Conservation (phyloP, 2,888 invertebrate genomes). For the Tetheella fluctuosa region DNA sequence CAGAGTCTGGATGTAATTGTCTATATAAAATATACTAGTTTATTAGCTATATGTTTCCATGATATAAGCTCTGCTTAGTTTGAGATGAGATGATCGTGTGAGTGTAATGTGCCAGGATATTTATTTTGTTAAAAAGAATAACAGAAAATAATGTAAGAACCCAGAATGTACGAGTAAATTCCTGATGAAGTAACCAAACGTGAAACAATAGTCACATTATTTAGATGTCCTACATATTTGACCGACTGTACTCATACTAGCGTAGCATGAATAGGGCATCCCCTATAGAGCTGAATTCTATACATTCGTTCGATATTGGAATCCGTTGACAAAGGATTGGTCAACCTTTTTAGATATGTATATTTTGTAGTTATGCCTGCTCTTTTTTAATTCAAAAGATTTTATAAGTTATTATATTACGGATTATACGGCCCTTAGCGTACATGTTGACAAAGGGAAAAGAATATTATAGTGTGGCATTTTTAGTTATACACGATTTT, state of each 20-base stretch:
- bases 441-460: neutral
- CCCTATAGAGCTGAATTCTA: conserved; percentile 59
- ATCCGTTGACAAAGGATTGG: conserved; percentile 75
- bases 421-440: neutral
- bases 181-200: neutral
- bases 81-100: too few species aligned
- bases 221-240: conserved; percentile 3
- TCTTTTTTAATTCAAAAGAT: conserved; percentile 2
- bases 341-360: conserved; percentile 67
- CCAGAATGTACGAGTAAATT: too few species aligned
- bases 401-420: neutral
- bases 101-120: too few species aligned
- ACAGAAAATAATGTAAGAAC: too few species aligned
- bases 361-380: conserved; percentile 28
- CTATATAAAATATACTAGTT: too few species aligned
- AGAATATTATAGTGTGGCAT: too few species aligned
- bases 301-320: conserved; percentile 73
- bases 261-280: conserved; percentile 60
- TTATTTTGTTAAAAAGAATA: too few species aligned
- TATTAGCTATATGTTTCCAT: too few species aligned
- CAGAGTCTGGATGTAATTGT: too few species aligned
- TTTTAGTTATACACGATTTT: too few species aligned
- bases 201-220: neutral
- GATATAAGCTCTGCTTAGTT: too few species aligned
- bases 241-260: conserved; percentile 28